Base-by-base conservation (phyloP, 2,888 invertebrate genomes). In the Nymphalis c-album region DNA sequence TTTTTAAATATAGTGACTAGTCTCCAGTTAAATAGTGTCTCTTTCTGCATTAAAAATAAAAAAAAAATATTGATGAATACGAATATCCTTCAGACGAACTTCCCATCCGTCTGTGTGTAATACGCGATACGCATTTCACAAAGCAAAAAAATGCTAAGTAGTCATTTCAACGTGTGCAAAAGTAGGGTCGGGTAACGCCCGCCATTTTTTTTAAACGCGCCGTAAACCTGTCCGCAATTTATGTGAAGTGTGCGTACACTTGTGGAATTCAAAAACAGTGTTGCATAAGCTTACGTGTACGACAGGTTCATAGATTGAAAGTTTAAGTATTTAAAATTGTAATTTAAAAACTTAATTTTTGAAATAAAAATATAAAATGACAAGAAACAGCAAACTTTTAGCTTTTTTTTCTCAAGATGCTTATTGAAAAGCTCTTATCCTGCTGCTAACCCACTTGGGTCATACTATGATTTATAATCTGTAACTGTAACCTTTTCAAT, bases 71-170 rank as follows among this genome's bases (percentile, higher is more conserved):
- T 48, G 7, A 17, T 18, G 16, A 48, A 18, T 45, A 46, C 40
- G 13, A 59, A 20, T 20, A 46, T 45, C 45, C 45, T 40, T 45
- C 22, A 60, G 26, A 46, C 48, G 13, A 2, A 22, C 10, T 20
- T 61, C 20, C 62, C 40, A 51, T 40, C 40, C 20, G n/a, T 20
- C 61, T 17, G 62, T 62, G 50, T 60, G 64, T 64, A 6, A 31
- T 46, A 22, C 10, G 20, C 31, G 62, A 61, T 31, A 51, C 40
- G 31, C 51, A 51, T 64, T 64, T 67, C 61, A 51, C 64, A 51
- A 48, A 73, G 70, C 31, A 55, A 70, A 77, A 80, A 80, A 79
- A 79, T 79, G 78, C 75, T 78, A 78, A 81, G 75, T 76, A 80
- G 77, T 69, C 74, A 75, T 78, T 77, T 76, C 71, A 70, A 67